These are phyloP conservation scores for Psephotus haematonotus DNA, from an alignment of 2,113 vertebrate species.

Conservation along the genomic window DNA sequence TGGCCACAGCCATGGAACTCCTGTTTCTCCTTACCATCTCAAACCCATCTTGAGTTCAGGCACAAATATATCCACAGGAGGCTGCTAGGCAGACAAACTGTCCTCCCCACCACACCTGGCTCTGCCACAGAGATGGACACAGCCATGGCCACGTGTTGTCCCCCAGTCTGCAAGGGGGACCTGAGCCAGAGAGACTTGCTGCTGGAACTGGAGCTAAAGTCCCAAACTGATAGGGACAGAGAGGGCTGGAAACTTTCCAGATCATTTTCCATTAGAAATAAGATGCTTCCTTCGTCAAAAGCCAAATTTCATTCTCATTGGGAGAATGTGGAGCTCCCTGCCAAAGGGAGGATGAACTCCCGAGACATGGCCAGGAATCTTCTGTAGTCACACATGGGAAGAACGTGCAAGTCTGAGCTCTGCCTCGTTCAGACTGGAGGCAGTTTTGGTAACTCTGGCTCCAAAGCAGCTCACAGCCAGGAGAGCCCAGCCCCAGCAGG, in stretches of 20 bases:
- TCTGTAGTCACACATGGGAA: neutral
- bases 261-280: neutral
- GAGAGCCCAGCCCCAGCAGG: neutral
- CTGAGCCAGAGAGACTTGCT: accelerated
- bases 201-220: neutral
- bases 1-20: neutral
- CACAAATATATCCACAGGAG: neutral
- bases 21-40: neutral
- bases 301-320: neutral
- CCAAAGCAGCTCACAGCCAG: neutral
- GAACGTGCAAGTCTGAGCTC: neutral
- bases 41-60: neutral
- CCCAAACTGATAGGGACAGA: neutral
- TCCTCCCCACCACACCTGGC: neutral
- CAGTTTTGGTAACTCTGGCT: neutral
- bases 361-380: neutral
- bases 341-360: neutral
- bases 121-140: neutral
- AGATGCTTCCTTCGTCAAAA: neutral
- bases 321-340: neutral
- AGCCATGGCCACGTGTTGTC: neutral
- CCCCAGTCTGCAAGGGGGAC: neutral
- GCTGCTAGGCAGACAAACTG: neutral
- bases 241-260: neutral
- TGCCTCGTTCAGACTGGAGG: neutral